Percentiles rank a stretch among this genome's conserved stretches.
Evolutionary conservation across 2,113 vertebrate genomes (phyloP).

Genomic region (Bubalus kerabau): DNA sequence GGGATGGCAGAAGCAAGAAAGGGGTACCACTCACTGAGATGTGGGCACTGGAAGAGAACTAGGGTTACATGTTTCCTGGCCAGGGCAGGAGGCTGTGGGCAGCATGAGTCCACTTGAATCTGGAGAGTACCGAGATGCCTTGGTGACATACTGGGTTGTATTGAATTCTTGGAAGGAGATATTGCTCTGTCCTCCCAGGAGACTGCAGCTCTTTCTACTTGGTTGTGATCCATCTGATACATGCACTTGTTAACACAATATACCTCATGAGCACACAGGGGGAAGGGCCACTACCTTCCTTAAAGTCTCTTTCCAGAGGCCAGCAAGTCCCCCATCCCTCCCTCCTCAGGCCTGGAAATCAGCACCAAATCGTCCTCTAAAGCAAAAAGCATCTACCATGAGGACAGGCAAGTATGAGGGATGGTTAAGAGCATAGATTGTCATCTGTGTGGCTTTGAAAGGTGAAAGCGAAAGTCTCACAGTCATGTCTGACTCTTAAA

Average conservation of each 20-base stretch:
- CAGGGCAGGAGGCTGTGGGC: background rate
- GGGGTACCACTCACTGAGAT: background rate
- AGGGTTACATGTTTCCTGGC: background rate
- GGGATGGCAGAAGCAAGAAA: background rate
- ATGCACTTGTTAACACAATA: background rate
- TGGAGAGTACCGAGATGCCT: background rate
- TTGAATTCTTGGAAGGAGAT: background rate
- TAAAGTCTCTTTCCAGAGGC: background rate
- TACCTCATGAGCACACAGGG: too few species aligned
- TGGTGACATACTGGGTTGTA: background rate
- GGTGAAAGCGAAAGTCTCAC: background rate
- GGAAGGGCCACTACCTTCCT: background rate
- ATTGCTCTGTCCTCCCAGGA: background rate
- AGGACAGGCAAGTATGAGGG: fast-evolving
- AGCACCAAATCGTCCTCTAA: too few species aligned
- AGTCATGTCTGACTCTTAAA: background rate
- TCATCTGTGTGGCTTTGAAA: background rate
- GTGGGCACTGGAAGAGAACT: background rate
- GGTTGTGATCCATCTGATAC: background rate
- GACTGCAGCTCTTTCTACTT: background rate
- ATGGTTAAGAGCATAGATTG: background rate
- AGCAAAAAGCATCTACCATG: background rate
- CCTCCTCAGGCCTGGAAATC: background rate
- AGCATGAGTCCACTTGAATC: background rate
- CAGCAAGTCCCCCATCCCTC: background rate